These are phyloP conservation scores for Elymnias hypermnestra DNA, from an alignment of 1,140 invertebrate species.

Conservation along the genomic window DNA sequence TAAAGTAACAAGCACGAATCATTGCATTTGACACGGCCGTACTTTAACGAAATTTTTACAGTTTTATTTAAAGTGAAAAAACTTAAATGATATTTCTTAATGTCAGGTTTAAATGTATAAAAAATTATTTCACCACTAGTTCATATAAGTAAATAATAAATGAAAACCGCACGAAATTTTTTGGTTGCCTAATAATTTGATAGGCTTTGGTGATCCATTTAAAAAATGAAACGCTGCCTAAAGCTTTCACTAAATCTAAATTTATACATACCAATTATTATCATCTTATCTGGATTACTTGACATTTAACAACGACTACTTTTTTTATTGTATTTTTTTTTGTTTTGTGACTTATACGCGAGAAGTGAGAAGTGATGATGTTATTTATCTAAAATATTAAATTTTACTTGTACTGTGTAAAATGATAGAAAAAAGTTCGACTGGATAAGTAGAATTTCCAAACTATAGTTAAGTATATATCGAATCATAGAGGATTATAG, in stretches of 20 bases:
- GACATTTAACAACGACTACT: conserved; percentile 17
- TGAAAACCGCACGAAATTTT: too few relatives aligned
- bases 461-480: conserved; percentile 24
- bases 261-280: neutral
- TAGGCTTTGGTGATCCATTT: neutral
- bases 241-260: neutral
- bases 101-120: too few relatives aligned
- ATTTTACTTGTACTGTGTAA: conserved; percentile 9
- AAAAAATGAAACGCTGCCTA: neutral
- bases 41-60: too few relatives aligned
- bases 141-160: too few relatives aligned
- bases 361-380: neutral
- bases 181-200: neutral
- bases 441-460: conserved; percentile 30
- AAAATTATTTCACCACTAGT: too few relatives aligned
- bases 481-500: conserved; percentile 27
- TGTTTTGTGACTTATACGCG: too few relatives aligned
- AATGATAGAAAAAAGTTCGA: conserved; percentile 24
- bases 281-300: neutral
- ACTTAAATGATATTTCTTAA: too few relatives aligned
- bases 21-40: too few relatives aligned
- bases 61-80: too few relatives aligned
- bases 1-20: too few relatives aligned
- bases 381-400: conserved; percentile 17
- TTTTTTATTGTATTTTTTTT: conserved; percentile 16